phyloP scores from a whole-genome alignment of 2,113 vertebrate genomes.

The Lepus timidus region DNA sequence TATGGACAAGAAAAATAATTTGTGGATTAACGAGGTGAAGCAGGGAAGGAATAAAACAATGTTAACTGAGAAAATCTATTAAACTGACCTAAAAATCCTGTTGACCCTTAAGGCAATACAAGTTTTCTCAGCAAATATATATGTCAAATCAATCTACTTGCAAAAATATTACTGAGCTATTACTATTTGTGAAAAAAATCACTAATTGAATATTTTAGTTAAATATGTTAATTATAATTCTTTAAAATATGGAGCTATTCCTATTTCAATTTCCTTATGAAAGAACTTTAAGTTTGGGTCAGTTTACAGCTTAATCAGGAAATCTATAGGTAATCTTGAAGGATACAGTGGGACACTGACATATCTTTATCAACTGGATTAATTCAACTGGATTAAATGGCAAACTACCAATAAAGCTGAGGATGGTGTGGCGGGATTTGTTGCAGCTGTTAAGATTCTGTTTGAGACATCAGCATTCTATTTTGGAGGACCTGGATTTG shows the following conservation, averaged over 20 bases:
- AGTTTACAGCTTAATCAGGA: background rate
- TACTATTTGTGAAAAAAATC: too few species aligned
- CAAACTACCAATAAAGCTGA: background rate
- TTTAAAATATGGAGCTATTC: background rate
- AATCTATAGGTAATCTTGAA: background rate
- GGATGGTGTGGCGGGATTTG: too few species aligned
- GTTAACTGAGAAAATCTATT: background rate
- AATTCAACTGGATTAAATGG: background rate
- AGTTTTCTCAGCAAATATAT: background rate
- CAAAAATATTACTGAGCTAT: background rate
- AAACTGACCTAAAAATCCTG: background rate
- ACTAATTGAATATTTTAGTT: background rate
- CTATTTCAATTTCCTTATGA: background rate
- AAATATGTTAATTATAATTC: background rate
- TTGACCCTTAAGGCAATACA: background rate
- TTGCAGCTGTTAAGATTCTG: too few species aligned
- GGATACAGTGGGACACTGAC: background rate
- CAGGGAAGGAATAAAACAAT: background rate
- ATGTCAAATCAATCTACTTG: background rate
- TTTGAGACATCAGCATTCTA: too few species aligned
- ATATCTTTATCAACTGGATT: background rate
- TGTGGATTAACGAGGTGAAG: background rate
- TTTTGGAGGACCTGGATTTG: too few species aligned
- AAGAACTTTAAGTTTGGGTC: constrained; percentile 33
- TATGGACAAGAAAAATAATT: background rate